These are phyloP conservation scores for Brachystomella parvula DNA, from an alignment of 1,140 invertebrate species.

Conservation along the genomic window DNA sequence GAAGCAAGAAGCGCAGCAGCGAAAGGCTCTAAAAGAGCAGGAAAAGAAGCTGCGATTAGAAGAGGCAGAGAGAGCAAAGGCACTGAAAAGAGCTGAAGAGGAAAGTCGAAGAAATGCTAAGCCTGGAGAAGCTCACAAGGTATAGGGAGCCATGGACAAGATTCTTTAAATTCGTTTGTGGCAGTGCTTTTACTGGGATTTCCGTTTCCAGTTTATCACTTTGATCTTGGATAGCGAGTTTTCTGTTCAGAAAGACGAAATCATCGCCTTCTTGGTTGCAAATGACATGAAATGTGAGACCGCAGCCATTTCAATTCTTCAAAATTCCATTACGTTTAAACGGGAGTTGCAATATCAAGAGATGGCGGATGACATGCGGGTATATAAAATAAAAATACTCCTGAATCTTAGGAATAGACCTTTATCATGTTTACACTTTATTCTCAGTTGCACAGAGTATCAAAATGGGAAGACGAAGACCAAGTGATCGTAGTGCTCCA, in stretches of 20 bases:
- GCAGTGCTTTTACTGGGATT: neutral
- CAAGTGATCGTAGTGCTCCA: slow-evolving; percentile 23
- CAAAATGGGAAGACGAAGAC: slow-evolving; percentile 23
- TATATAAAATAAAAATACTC: slow-evolving; percentile 2
- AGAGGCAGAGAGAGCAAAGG: slow-evolving; percentile 21
- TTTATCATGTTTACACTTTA: slow-evolving; percentile 3
- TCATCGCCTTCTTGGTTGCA: slow-evolving; percentile 13
- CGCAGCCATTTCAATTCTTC: slow-evolving; percentile 7
- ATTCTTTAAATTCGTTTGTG: neutral
- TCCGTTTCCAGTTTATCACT: slow-evolving; percentile 25
- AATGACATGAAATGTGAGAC: slow-evolving; percentile 17
- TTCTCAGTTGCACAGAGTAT: slow-evolving; percentile 19
- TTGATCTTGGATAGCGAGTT: slow-evolving; percentile 18
- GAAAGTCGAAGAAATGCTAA: slow-evolving; percentile 23
- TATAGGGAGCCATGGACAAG: slow-evolving; percentile 7
- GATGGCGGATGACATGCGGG: slow-evolving; percentile 29
- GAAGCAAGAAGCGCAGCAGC: neutral
- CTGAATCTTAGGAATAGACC: neutral
- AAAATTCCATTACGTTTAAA: slow-evolving; percentile 27
- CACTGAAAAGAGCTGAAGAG: slow-evolving; percentile 19
- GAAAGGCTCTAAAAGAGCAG: slow-evolving; percentile 13
- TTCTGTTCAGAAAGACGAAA: slow-evolving; percentile 5
- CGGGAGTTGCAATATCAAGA: slow-evolving; percentile 19
- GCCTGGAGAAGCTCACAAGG: slow-evolving; percentile 30
- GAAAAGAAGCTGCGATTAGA: slow-evolving; percentile 10